Evolutionary conservation across 2,888 invertebrate species (phyloP).

Genomic region (Lissonota sp.): DNA sequence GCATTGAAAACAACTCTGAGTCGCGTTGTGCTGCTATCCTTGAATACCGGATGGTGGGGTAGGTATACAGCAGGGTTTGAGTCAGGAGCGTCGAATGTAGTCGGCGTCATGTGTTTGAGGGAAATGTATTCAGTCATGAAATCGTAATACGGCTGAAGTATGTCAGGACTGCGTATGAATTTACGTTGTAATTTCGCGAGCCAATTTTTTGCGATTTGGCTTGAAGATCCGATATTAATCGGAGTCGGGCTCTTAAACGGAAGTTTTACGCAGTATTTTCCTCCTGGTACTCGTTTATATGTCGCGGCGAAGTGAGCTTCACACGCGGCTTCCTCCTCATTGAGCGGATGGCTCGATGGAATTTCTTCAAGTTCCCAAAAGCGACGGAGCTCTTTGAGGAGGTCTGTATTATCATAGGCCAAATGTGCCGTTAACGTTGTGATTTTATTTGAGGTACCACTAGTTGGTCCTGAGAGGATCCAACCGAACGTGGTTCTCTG

Average conservation of each 20-base stretch:
- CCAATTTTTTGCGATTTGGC: conserved; percentile 9
- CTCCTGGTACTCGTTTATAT: conserved; percentile 1
- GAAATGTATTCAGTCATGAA: conserved; percentile 32
- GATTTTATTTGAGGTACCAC: neutral
- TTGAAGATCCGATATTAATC: conserved; percentile 11
- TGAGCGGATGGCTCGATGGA: neutral
- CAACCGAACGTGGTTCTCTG: conserved; percentile 54
- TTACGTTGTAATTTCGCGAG: conserved; percentile 19
- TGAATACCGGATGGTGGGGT: conserved; percentile 4
- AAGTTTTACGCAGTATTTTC: conserved; percentile 18
- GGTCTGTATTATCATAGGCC: conserved; percentile 6
- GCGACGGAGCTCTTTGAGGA: neutral
- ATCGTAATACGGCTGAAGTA: conserved; percentile 2
- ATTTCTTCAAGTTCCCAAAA: conserved; percentile 49
- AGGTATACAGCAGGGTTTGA: conserved; percentile 1
- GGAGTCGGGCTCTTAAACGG: conserved; percentile 20
- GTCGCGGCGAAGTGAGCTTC: conserved; percentile 41
- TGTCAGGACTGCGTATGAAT: neutral
- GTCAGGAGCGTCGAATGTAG: neutral
- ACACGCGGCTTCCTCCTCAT: neutral
- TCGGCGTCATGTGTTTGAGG: conserved; percentile 20
- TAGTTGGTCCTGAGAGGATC: conserved; percentile 45
- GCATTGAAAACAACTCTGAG: conserved; percentile 59
- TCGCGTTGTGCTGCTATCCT: conserved; percentile 44
- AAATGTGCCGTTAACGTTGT: conserved; percentile 15